phyloP scores from a whole-genome alignment of 1,140 invertebrate species.

The Hycleus phaleratus region DNA sequence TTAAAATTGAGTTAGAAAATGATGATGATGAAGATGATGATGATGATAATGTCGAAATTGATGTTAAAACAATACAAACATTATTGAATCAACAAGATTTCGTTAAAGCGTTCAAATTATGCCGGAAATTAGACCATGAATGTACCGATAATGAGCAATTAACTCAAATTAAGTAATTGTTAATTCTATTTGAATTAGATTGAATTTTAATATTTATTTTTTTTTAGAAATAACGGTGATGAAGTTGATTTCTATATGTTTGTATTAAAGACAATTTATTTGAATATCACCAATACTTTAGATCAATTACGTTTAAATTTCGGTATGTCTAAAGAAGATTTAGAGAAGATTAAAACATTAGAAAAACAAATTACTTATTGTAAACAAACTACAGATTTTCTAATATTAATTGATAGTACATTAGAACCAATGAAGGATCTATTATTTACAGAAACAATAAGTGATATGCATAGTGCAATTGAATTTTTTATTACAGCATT shows the following conservation, averaged over 20 bases:
- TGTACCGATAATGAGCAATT: slow-evolving; percentile 13
- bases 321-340: slow-evolving; percentile 19
- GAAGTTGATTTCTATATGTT: slow-evolving; percentile 21
- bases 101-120: slow-evolving; percentile 26
- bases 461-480: slow-evolving; percentile 35
- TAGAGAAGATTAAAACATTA: slow-evolving; percentile 19
- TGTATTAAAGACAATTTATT: slow-evolving; percentile 20
- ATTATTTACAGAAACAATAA: slow-evolving; percentile 28
- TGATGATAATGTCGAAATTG: slow-evolving; percentile 11
- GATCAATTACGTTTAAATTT: slow-evolving; percentile 10
- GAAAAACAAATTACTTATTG: slow-evolving; percentile 23
- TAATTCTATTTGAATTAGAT: not conserved
- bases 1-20: slow-evolving; percentile 22
- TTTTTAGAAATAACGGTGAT: slow-evolving; percentile 15
- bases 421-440: slow-evolving; percentile 27
- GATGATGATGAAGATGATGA: slow-evolving; percentile 8
- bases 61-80: slow-evolving; percentile 18
- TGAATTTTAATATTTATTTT: not conserved
- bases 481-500: slow-evolving; percentile 33
- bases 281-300: slow-evolving; percentile 15
- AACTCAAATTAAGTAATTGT: slow-evolving; percentile 14
- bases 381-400: slow-evolving; percentile 24
- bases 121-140: not conserved
- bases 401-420: slow-evolving; percentile 23
- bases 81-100: slow-evolving; percentile 23